phyloP scores from a whole-genome alignment of 2,888 invertebrate species.

The Heteromyza rotundicornis region DNA sequence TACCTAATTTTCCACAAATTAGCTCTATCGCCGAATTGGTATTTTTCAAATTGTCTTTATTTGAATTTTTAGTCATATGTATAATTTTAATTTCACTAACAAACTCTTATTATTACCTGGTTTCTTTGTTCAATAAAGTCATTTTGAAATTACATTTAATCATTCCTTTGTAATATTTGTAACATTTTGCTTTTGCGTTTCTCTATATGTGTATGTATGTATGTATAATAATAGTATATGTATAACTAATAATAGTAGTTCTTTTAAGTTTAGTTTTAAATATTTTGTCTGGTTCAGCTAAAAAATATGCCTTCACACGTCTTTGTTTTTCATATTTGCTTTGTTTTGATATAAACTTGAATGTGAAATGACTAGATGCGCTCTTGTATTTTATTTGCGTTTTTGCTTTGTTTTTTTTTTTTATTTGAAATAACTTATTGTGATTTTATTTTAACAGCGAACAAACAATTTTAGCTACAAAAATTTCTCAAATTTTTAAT shows the following conservation, averaged over 20 bases:
- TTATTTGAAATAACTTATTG: no score
- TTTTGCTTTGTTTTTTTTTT: no score
- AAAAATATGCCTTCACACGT: not conserved
- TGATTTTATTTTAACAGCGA: no score
- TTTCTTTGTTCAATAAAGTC: slow-evolving; percentile 12
- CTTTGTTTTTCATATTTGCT: not conserved
- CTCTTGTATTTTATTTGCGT: no score
- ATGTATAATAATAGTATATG: not conserved
- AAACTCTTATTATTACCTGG: slow-evolving; percentile 9
- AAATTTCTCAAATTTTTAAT: no score
- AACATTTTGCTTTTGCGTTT: not conserved
- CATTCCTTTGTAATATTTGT: no score
- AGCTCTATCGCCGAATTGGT: no score
- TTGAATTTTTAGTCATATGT: slow-evolving; percentile 1
- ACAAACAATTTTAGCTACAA: no score
- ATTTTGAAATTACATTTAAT: slow-evolving; percentile 3
- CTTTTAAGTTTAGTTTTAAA: no score
- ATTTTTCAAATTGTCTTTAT: not conserved
- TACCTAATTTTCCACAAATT: no score
- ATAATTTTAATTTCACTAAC: slow-evolving; percentile 25
- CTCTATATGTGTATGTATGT: not conserved
- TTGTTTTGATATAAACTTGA: not conserved
- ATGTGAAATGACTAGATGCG: no score
- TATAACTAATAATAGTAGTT: not conserved
- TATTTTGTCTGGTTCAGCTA: no score